Percentiles rank a stretch among this genome's conserved stretches.
These are phyloP conservation scores for Diorhabda sublineata DNA, from an alignment of 1,140 invertebrate species.

Conservation along the genomic window DNA sequence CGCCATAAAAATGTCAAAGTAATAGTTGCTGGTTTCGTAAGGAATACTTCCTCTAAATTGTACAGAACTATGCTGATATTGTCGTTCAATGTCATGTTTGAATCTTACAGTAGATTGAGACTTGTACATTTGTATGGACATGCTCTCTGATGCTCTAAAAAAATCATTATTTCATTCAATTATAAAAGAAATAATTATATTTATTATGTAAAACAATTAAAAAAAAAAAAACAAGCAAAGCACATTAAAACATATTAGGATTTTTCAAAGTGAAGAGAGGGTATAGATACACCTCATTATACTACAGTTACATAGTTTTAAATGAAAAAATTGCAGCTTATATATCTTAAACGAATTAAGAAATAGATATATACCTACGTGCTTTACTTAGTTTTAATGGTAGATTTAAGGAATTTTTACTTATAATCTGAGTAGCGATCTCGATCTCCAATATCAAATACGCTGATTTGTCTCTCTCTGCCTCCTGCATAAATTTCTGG, in stretches of 20 bases:
- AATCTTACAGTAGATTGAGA: constrained; percentile 12
- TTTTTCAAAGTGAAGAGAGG: no score
- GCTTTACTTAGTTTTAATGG: not conserved
- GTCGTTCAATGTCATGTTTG: constrained; percentile 10
- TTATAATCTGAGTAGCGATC: constrained; percentile 1
- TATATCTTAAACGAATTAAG: not conserved
- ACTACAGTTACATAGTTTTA: not conserved
- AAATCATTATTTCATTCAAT: not conserved
- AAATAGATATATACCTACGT: not conserved
- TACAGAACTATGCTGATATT: not conserved
- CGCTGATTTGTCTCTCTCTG: constrained; percentile 30
- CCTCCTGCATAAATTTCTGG: constrained; percentile 26
- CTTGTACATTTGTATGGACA: not conserved
- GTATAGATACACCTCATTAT: no score
- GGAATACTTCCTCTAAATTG: constrained; percentile 4
- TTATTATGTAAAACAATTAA: not conserved
- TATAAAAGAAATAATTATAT: not conserved
- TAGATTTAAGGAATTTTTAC: not conserved
- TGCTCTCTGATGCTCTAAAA: not conserved
- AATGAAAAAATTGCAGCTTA: not conserved
- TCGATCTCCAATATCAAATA: constrained; percentile 23
- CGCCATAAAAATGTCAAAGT: constrained; percentile 5
- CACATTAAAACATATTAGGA: not conserved
- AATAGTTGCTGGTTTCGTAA: not conserved
- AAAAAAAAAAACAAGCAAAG: not conserved